Percentiles rank a stretch among this genome's conserved stretches.
Evolutionary conservation across 2,888 invertebrate species (phyloP).

Genomic region (Escarpia spicata): DNA sequence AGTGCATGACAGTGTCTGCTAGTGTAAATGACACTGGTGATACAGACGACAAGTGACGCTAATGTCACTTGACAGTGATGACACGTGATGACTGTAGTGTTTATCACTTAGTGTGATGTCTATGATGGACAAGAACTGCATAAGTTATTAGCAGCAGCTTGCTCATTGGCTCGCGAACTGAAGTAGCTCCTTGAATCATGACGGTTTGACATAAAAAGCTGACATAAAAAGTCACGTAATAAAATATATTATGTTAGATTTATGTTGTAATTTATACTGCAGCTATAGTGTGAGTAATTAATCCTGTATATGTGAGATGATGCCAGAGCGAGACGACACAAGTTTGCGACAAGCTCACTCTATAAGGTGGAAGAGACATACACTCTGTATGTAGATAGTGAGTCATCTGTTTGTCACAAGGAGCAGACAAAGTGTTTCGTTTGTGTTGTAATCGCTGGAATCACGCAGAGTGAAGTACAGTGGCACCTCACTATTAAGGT

Average conservation of each 20-base stretch:
- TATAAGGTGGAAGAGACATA: background rate
- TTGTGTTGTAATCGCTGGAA: background rate
- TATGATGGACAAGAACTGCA: background rate
- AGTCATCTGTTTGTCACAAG: background rate
- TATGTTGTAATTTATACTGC: background rate
- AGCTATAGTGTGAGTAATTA: background rate
- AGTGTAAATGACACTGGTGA: too few species aligned
- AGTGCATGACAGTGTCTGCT: background rate
- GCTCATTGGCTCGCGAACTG: background rate
- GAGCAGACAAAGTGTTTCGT: background rate
- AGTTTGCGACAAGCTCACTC: too few species aligned
- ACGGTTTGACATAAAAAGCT: background rate
- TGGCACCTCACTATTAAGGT: too few species aligned
- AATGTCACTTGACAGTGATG: too few species aligned
- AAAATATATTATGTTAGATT: conserved; percentile 4
- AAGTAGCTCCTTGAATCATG: background rate
- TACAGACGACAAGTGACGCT: too few species aligned
- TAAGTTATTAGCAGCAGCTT: background rate
- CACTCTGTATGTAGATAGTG: background rate
- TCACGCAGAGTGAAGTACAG: background rate
- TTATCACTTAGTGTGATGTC: background rate
- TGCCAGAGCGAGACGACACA: too few species aligned
- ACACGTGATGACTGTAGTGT: background rate
- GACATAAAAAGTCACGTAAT: background rate
- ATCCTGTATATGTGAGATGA: background rate